These are phyloP conservation scores for Belonocnema kinseyi DNA, from an alignment of 1,140 invertebrate species.

Conservation along the genomic window DNA sequence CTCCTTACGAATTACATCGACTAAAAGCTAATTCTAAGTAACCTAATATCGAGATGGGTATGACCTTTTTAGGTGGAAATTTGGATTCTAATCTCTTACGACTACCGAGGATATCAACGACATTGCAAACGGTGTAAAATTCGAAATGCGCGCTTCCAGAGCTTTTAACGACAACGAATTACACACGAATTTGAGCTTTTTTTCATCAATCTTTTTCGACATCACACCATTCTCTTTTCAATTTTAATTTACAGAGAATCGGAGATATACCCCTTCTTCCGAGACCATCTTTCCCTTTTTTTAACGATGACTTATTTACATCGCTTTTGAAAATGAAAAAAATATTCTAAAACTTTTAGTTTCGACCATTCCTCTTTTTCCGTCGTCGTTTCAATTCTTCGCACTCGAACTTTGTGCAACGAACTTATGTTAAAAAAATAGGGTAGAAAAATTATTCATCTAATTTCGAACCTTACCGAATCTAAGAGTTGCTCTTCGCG, in stretches of 20 bases:
- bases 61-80: slow-evolving; percentile 6
- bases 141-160: slow-evolving; percentile 33
- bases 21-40: slow-evolving; percentile 34
- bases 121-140: slow-evolving; percentile 43
- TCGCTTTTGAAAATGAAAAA: slow-evolving; percentile 39
- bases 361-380: slow-evolving; percentile 41
- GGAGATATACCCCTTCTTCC: slow-evolving; percentile 52
- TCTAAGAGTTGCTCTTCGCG: slow-evolving; percentile 46
- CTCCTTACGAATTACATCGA: slow-evolving; percentile 50
- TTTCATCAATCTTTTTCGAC: neutral
- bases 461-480: slow-evolving; percentile 68
- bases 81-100: slow-evolving; percentile 15
- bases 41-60: slow-evolving; percentile 18
- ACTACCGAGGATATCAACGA: slow-evolving; percentile 40
- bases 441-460: slow-evolving; percentile 75
- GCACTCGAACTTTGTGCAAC: slow-evolving; percentile 4
- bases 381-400: slow-evolving; percentile 40
- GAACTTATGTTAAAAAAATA: slow-evolving; percentile 71
- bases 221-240: neutral
- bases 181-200: slow-evolving; percentile 32
- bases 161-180: slow-evolving; percentile 41
- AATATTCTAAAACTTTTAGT: neutral
- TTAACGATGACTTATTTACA: slow-evolving; percentile 44
- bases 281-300: slow-evolving; percentile 48
- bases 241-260: neutral